These are phyloP conservation scores for Drosophila elegans DNA, from an alignment of 1,140 invertebrate genomes.

Conservation along the genomic window DNA sequence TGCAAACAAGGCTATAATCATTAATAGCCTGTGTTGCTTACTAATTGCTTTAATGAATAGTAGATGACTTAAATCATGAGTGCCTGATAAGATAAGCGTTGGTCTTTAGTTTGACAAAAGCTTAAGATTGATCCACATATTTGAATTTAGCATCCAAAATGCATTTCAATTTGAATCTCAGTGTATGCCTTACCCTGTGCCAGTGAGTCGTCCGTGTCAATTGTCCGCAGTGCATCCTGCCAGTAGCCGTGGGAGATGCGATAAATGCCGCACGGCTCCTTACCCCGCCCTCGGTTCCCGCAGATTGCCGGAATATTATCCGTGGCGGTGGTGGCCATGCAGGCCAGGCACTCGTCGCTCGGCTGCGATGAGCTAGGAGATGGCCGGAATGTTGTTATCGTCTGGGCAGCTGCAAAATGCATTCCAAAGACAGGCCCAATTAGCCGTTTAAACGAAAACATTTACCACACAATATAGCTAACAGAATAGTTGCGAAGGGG, in stretches of 20 bases:
- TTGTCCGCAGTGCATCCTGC: constrained; percentile 49
- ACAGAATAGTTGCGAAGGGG: background rate
- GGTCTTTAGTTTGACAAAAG: too few relatives aligned
- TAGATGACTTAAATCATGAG: too few relatives aligned
- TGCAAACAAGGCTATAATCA: too few relatives aligned
- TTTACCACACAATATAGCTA: constrained; percentile 28
- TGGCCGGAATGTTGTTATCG: constrained; percentile 30
- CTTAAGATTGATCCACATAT: too few relatives aligned
- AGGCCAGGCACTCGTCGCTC: constrained; percentile 50
- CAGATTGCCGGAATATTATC: constrained; percentile 44
- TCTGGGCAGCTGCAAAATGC: constrained; percentile 49
- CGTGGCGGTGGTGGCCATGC: constrained; percentile 54
- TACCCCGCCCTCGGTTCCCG: background rate
- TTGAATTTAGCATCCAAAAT: too few relatives aligned
- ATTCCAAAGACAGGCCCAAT: constrained; percentile 28
- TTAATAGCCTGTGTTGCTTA: too few relatives aligned
- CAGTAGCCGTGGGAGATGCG: constrained; percentile 71
- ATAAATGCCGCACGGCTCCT: constrained; percentile 64
- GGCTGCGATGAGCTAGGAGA: background rate
- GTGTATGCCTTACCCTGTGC: constrained; percentile 30
- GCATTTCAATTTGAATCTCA: too few relatives aligned
- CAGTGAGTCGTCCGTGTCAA: constrained; percentile 16
- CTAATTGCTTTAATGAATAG: too few relatives aligned
- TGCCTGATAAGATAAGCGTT: too few relatives aligned
- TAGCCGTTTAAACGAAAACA: constrained; percentile 43